A percentile compares a stretch with the other conserved stretches of the same genome.
phyloP scores from a whole-genome alignment of 2,113 vertebrate species.

The Chloroceryle aenea region DNA sequence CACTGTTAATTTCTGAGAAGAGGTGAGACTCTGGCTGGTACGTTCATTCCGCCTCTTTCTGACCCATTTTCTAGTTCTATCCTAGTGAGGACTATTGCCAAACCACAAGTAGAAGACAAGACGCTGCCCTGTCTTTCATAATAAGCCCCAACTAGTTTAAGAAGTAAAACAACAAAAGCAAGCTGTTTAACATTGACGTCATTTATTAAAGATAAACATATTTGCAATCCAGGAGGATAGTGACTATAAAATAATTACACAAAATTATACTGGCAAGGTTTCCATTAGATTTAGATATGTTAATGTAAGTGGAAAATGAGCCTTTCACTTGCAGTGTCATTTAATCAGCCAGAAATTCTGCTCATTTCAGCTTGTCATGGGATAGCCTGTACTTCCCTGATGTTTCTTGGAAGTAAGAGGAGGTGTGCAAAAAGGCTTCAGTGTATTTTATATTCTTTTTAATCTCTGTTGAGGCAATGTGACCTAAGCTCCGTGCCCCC shows the following conservation, averaged over 20 bases:
- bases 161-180: slow-evolving; percentile 25
- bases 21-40: slow-evolving; percentile 54
- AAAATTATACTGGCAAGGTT: neutral
- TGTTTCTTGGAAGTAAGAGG: neutral
- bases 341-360: slow-evolving; percentile 3
- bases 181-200: neutral
- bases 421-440: neutral
- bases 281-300: neutral
- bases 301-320: neutral
- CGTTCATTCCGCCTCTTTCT: slow-evolving; percentile 5
- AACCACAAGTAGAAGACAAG: slow-evolving; percentile 27
- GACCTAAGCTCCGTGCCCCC: neutral
- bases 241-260: slow-evolving; percentile 33
- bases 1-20: slow-evolving; percentile 45
- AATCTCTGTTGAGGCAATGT: rapidly evolving
- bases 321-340: neutral
- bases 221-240: neutral
- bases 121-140: neutral
- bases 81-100: slow-evolving; percentile 1
- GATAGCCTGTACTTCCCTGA: neutral
- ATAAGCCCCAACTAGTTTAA: slow-evolving; percentile 22
- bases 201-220: slow-evolving; percentile 37
- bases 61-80: slow-evolving; percentile 51
- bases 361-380: neutral
- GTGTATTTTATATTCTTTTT: neutral